These are phyloP conservation scores for Zosterops lateralis DNA, from an alignment of 2,113 vertebrate species.

Conservation along the genomic window DNA sequence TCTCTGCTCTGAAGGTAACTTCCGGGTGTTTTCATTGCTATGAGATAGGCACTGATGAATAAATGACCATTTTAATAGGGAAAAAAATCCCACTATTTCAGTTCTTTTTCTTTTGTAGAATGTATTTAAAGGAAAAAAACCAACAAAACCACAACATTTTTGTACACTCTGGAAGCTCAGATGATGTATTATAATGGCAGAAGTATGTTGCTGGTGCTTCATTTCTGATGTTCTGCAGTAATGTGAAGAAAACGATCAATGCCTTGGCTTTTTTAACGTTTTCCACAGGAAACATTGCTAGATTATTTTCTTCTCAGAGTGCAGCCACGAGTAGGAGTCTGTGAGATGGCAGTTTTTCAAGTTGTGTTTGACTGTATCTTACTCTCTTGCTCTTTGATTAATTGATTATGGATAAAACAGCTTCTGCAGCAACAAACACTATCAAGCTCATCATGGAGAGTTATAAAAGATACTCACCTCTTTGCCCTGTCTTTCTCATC, in stretches of 20 bases:
- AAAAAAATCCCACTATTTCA: fast-evolving
- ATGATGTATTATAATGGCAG: background rate
- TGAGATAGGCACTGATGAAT: background rate
- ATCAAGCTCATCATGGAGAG: background rate
- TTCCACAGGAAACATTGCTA: conserved; percentile 12
- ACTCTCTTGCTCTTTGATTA: conserved; percentile 24
- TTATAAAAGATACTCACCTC: conserved; percentile 72
- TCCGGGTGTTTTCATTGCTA: background rate
- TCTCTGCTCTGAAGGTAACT: background rate
- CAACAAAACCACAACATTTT: background rate
- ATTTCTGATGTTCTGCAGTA: background rate
- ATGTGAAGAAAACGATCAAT: background rate
- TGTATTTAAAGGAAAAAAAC: background rate
- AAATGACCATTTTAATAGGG: background rate
- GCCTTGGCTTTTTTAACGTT: background rate
- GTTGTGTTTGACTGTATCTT: background rate
- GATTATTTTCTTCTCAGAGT: background rate
- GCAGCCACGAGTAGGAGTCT: background rate
- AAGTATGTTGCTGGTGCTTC: background rate
- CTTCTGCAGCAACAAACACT: conserved; percentile 11
- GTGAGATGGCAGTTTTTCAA: conserved; percentile 24
- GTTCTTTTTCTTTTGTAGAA: background rate
- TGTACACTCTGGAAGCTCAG: background rate
- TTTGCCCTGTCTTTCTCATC: conserved; percentile 87
- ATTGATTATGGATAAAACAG: conserved; percentile 18